These are phyloP conservation scores for Zaprionus tsacasi DNA, from an alignment of 1,140 invertebrate genomes.

Conservation along the genomic window DNA sequence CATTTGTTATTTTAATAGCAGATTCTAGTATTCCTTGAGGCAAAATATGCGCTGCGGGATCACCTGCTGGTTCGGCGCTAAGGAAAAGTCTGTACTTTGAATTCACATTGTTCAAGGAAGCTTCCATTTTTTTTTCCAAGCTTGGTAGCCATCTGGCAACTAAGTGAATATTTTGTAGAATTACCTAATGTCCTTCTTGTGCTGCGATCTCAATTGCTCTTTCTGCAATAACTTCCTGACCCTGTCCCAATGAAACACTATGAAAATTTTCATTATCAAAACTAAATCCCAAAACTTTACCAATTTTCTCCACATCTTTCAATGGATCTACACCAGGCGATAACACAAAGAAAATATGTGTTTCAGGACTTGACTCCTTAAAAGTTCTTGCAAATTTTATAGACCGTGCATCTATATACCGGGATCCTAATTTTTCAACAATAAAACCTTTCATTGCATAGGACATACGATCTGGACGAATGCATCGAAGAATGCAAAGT, in stretches of 20 bases:
- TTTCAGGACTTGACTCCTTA: conserved; percentile 92
- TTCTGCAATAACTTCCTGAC: conserved; percentile 96
- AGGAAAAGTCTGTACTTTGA: conserved; percentile 88
- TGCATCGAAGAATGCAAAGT: conserved; percentile 95
- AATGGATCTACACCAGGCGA: conserved; percentile 97
- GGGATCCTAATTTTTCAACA: conserved; percentile 93
- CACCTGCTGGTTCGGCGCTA: conserved; percentile 87
- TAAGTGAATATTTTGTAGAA: conserved; percentile 95
- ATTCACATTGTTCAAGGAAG: conserved; percentile 89
- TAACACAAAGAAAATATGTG: conserved; percentile 97
- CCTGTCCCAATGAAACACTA: conserved; percentile 97
- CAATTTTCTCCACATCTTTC: conserved; percentile 93
- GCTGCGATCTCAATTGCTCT: conserved; percentile 92
- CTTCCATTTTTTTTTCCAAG: conserved; percentile 96
- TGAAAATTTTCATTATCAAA: conserved; percentile 94
- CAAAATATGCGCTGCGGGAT: conserved; percentile 86
- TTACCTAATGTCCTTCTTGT: conserved; percentile 95
- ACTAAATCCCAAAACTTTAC: conserved; percentile 90
- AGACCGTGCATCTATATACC: conserved; percentile 91
- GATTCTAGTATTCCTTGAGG: conserved; percentile 95
- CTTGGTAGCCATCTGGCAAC: conserved; percentile 94
- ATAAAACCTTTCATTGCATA: conserved; percentile 88
- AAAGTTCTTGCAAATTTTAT: conserved; percentile 94
- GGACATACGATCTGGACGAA: conserved; percentile 95
- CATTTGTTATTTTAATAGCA: conserved; percentile 98